Evolutionary conservation across 2,113 vertebrate species (phyloP), one percentile per base, ranked within the genome.

Genomic region (Phainopepla nitens): DNA sequence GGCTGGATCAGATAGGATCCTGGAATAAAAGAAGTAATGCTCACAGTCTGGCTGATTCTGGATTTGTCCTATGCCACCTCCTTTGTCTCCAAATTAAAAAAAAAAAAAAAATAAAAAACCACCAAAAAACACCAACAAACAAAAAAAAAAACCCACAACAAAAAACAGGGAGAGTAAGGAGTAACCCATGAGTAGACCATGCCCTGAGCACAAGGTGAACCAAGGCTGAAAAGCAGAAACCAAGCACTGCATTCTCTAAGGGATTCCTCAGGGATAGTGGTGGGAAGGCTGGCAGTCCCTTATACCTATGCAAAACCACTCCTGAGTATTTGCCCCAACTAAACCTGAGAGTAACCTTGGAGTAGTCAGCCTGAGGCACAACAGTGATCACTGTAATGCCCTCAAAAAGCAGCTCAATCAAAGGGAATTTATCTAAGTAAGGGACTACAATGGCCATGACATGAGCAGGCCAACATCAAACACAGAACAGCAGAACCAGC

Each of bases 391-490:
- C 21, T 44, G 31, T 9, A 68, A 75, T 44, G 33, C 28, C 51
- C 73, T 87, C 61, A 51, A 76, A 42, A 54, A 8, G 39, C 45
- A 66, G 35, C 29, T 91, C 35, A 71, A 68, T 94, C 8, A 8
- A n/a, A 47, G 77, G 41, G 17, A 57, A 79, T 87, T 82, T 71
- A 33, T 71, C 72, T 39, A 54, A 87, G 68, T 31, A 41, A 66
- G 12, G 15, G 10, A 31, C 71, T 35, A 3, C 42, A 65, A 39
- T 4, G 50, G 33, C 54, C 60, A 25, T 24, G 72, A 78, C 64
- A 69, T n/a, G 33, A 76, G 36, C 57, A 77, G 71, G 75, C 39
- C 88, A 70, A 57, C 54, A 66, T 70, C 58, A 83, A 90, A 90
- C 49, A 75, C 20, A 7, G 41, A 60, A 16, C 2, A 85, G 45